These are phyloP conservation scores for Drosophila algonquin DNA, from an alignment of 2,888 invertebrate genomes.

Conservation along the genomic window DNA sequence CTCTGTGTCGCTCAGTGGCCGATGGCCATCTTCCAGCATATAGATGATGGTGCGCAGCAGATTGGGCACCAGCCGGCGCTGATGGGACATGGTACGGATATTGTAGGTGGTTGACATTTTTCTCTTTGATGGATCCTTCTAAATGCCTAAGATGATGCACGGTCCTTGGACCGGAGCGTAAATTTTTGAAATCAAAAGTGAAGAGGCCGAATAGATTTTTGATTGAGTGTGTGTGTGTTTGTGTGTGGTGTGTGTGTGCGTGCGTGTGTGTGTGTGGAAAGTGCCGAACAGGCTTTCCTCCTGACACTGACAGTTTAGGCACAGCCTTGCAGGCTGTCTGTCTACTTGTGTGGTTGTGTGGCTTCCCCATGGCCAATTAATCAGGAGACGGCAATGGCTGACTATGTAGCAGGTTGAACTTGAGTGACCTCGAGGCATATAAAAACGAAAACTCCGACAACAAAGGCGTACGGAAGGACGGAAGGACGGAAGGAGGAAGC, in stretches of 20 bases:
- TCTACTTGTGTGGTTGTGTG: constrained; percentile 1
- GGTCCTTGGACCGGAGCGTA: too few species aligned
- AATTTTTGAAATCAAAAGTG: not conserved
- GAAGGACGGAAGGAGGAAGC: not conserved
- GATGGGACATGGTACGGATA: constrained; percentile 31
- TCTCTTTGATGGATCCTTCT: not conserved
- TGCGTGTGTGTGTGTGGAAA: not conserved
- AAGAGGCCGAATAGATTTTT: not conserved
- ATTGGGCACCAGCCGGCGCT: constrained; percentile 32
- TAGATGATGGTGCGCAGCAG: constrained; percentile 45
- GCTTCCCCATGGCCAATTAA: constrained; percentile 69
- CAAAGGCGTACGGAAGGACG: constrained; percentile 49
- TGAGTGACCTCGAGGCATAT: constrained; percentile 68
- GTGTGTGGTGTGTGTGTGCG: not conserved
- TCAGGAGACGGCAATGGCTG: constrained; percentile 47
- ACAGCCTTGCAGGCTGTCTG: not conserved
- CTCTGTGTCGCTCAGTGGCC: constrained; percentile 50
- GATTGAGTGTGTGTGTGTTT: too few species aligned
- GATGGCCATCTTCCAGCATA: constrained; percentile 33
- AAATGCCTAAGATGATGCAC: too few species aligned
- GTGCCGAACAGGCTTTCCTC: not conserved
- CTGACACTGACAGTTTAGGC: constrained; percentile 9
- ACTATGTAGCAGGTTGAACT: constrained; percentile 56
- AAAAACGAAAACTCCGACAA: constrained; percentile 66
- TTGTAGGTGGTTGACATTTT: constrained; percentile 36